Conservation (phyloP, 2,797 vertebrate genomes). For the Amazonetta brasiliensis region DNA sequence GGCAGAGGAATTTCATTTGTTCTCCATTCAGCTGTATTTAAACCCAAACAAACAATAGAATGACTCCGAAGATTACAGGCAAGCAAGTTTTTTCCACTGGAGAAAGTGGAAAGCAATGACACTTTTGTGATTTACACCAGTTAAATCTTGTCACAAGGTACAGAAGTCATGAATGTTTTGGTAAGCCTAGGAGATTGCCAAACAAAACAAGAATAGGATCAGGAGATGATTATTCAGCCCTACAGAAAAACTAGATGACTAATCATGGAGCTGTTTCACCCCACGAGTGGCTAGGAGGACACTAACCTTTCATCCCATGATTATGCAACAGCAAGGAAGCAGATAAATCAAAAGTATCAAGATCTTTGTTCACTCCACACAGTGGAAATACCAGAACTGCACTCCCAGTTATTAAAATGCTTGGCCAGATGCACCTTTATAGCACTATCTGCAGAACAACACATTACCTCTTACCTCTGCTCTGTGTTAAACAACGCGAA, state of each 20-base stretch:
- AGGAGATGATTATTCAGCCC: constrained; percentile 50
- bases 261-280: constrained; percentile 19
- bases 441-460: neutral
- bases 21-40: neutral
- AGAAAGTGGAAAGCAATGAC: constrained; percentile 38
- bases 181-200: constrained; percentile 47
- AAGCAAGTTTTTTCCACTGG: constrained; percentile 45
- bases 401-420: neutral
- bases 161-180: constrained; percentile 57
- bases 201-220: constrained; percentile 51
- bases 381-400: neutral
- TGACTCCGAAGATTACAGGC: neutral
- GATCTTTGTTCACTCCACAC: neutral
- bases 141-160: constrained; percentile 57
- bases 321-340: constrained; percentile 31
- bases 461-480: constrained; percentile 87
- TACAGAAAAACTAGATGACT: constrained; percentile 32
- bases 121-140: constrained; percentile 15
- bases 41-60: constrained; percentile 26
- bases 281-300: neutral
- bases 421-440: neutral
- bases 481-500: constrained; percentile 94
- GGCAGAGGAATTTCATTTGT: neutral
- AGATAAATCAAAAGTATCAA: neutral
- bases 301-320: neutral